Conservation (phyloP, 2,797 vertebrate genomes). For the Champsocephalus esox region DNA sequence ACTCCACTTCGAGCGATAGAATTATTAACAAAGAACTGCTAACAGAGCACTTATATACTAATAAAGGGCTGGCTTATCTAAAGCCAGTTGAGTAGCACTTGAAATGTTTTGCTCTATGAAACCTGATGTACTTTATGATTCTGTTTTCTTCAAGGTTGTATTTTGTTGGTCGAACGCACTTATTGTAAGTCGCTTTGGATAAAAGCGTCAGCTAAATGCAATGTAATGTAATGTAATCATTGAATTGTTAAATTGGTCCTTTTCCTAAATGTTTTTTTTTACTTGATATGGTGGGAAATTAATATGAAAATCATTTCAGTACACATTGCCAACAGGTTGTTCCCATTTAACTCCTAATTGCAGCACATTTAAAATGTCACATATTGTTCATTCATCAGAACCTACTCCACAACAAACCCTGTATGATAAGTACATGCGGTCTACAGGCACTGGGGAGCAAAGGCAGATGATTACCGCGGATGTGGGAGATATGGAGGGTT, state of each 20-base stretch:
- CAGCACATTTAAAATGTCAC: neutral
- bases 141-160: too few species aligned
- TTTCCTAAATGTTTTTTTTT: neutral
- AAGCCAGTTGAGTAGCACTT: too few species aligned
- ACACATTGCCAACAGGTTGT: neutral
- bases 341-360: too few species aligned
- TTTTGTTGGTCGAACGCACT: too few species aligned
- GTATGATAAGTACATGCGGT: neutral
- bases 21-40: too few species aligned
- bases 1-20: too few species aligned
- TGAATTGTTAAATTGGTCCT: neutral
- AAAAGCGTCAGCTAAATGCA: too few species aligned
- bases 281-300: neutral
- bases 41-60: too few species aligned
- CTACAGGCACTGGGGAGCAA: neutral
- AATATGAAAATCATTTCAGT: neutral
- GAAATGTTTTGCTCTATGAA: too few species aligned
- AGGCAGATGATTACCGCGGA: neutral
- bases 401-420: neutral
- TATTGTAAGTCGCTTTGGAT: too few species aligned
- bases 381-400: neutral
- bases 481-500: neutral
- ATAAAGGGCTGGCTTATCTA: too few species aligned
- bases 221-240: neutral
- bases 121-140: too few species aligned